phyloP scores from a whole-genome alignment of 30 jellyfish, hydroid and myxozoan genomes.

The Nemopilema nomurai region DNA sequence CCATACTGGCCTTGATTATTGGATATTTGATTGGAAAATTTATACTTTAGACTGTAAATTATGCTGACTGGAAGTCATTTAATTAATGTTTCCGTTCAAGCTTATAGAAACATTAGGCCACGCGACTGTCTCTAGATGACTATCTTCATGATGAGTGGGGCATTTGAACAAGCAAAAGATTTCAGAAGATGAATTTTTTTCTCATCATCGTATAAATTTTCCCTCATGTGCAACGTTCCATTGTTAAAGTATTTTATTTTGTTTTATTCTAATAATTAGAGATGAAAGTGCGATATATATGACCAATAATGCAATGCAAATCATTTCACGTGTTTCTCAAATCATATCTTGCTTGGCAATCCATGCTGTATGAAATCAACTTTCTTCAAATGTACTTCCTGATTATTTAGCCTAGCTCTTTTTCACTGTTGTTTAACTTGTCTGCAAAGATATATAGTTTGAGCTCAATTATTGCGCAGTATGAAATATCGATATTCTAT shows the following conservation, averaged over 20 bases:
- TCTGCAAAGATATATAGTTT: no score
- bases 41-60: constrained; percentile 8
- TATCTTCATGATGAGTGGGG: neutral
- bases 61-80: neutral
- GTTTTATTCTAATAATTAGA: neutral
- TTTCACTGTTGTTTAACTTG: no score
- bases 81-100: neutral
- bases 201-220: neutral
- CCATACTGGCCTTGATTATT: constrained; percentile 55
- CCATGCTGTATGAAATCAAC: no score
- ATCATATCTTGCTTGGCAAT: neutral
- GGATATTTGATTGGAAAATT: constrained; percentile 67
- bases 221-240: neutral
- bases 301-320: neutral
- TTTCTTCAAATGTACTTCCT: no score
- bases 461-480: no score
- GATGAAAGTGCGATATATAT: neutral
- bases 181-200: neutral
- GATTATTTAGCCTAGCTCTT: no score
- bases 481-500: no score
- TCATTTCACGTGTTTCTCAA: neutral
- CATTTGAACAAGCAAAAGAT: neutral
- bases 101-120: neutral
- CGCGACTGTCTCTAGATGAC: neutral
- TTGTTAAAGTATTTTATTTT: neutral